Evolutionary conservation across 2,888 invertebrate genomes (phyloP), one percentile per base, ranked within the genome.

Genomic region (Papilio protenor): DNA sequence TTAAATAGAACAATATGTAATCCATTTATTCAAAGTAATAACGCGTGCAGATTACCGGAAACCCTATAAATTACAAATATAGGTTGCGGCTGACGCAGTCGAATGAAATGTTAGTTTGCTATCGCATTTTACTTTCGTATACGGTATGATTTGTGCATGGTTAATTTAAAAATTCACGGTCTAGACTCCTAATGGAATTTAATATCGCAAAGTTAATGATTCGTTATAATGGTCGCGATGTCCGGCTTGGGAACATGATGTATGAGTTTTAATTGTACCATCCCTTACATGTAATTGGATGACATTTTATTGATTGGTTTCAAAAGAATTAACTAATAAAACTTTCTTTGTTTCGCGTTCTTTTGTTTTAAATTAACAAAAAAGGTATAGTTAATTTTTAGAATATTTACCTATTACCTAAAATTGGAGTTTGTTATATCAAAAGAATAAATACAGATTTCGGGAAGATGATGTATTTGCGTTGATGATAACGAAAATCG

Each of bases 81-180:
- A 66, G 66, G 40, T 66, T 66, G 66, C 66, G 66, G n/a, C n/a
- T 21, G 66, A 21, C 45, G 45, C 40, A 21, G 8, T 33, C 40
- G 40, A 40, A 66, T 66, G n/a, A 40, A 40, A 40, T 45, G 66
- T 45, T 69, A 18, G 10, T 69, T 40, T n/a, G 40, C 11, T 66
- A 66, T 66, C 40, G 66, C 66, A 66, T 40, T 64, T 64, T 64
- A 66, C 66, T 40, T 69, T 69, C 66, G 5, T 40, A 40, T 40
- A 40, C 64, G 27, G 74, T 73, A 73, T 72, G 76, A 71, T 73
- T 76, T 49, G 49, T 70, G 69, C 72, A 75, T 59, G 64, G 33
- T n/a, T 61, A 40, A 40, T 66, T 45, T 69, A 69, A 45, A 72
- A 52, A 72, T 72, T 52, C 33, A 72, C 52, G 71, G 71, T 49